Evolutionary conservation across 1,140 invertebrate genomes (phyloP).

Genomic region (Ceratina japonica): DNA sequence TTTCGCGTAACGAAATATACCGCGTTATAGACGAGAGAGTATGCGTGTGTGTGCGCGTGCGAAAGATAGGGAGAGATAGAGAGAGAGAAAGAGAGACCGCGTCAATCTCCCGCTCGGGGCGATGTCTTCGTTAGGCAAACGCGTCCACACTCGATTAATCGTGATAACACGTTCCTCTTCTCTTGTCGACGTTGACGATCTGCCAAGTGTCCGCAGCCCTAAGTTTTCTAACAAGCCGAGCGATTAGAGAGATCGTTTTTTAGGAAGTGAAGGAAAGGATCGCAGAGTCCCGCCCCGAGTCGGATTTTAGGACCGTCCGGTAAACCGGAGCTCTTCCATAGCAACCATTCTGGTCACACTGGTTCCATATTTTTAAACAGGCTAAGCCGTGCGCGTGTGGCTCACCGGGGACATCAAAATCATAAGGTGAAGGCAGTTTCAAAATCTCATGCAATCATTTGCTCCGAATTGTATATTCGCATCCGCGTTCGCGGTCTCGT

Average conservation of each 20-base stretch:
- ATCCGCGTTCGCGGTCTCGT: slow-evolving; percentile 9
- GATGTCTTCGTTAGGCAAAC: not conserved
- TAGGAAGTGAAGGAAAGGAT: slow-evolving; percentile 16
- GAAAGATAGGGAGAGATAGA: no score
- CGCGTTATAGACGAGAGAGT: slow-evolving; percentile 40
- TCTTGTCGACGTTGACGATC: slow-evolving; percentile 2
- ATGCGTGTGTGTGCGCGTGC: no score
- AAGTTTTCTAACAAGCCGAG: not conserved
- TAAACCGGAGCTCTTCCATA: slow-evolving; percentile 79
- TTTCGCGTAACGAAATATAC: slow-evolving; percentile 69
- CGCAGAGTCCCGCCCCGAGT: slow-evolving; percentile 65
- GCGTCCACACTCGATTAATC: not conserved
- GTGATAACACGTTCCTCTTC: slow-evolving; percentile 11
- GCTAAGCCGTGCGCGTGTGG: slow-evolving; percentile 75
- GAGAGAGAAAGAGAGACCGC: slow-evolving; percentile 69
- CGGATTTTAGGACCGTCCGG: slow-evolving; percentile 73
- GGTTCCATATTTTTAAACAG: slow-evolving; percentile 79
- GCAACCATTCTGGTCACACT: slow-evolving; percentile 80
- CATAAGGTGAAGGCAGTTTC: slow-evolving; percentile 20
- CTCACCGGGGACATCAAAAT: slow-evolving; percentile 74
- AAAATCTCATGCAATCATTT: slow-evolving; percentile 21
- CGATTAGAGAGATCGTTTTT: not conserved
- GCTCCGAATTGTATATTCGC: slow-evolving; percentile 22
- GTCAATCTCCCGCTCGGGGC: slow-evolving; percentile 70
- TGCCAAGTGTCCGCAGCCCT: not conserved